phyloP scores from a whole-genome alignment of 2,888 invertebrate genomes.

The Caenorhabditis sp. region DNA sequence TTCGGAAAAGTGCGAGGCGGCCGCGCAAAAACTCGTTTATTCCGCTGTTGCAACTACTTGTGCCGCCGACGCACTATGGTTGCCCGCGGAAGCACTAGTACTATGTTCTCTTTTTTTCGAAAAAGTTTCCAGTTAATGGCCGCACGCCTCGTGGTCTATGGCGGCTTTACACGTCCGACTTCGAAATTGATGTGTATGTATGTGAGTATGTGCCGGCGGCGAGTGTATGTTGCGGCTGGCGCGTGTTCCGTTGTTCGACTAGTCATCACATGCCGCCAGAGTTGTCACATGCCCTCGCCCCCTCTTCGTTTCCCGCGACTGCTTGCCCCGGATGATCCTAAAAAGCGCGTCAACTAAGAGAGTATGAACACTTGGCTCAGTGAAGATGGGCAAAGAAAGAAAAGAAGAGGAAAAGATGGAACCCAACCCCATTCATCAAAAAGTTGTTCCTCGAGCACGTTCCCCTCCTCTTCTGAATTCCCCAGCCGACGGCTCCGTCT shows the following conservation, averaged over 20 bases:
- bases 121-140: conserved; percentile 42
- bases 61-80: conserved; percentile 33
- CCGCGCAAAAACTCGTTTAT: conserved; percentile 54
- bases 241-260: conserved; percentile 56
- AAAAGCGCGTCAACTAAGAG: conserved; percentile 24
- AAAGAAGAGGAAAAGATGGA: conserved; percentile 13
- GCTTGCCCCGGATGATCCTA: conserved; percentile 37
- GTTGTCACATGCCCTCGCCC: conserved; percentile 54
- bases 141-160: conserved; percentile 14
- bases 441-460: conserved; percentile 53
- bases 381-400: not conserved
- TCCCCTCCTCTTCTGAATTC: conserved; percentile 18
- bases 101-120: conserved; percentile 31
- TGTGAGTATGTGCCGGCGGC: conserved; percentile 22
- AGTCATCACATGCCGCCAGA: conserved; percentile 54
- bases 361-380: conserved; percentile 10
- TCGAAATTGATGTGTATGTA: conserved; percentile 36
- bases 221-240: conserved; percentile 30
- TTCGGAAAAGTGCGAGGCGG: conserved; percentile 44
- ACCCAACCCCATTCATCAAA: conserved; percentile 50
- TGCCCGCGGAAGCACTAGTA: conserved; percentile 31
- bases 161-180: conserved; percentile 9
- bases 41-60: conserved; percentile 32
- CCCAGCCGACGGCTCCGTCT: conserved; percentile 27
- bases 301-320: conserved; percentile 28